Conservation (phyloP, 2,888 invertebrate species). For the Coenonympha arcania region DNA sequence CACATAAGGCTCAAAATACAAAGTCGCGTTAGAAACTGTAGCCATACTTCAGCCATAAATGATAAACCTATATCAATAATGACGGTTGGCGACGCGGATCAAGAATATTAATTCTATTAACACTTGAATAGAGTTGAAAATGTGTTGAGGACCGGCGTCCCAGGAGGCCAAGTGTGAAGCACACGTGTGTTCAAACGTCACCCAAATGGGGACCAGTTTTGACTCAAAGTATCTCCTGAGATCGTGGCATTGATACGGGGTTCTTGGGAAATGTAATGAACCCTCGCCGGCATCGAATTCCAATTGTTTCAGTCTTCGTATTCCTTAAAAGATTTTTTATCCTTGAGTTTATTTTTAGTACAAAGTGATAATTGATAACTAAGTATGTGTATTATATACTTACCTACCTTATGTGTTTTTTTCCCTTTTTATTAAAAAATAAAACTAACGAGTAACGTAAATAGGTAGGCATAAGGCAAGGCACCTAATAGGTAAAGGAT, state of each 20-base stretch:
- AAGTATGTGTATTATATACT: too few species aligned
- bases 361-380: too few species aligned
- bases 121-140: conserved; percentile 29
- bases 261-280: conserved; percentile 27
- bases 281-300: conserved; percentile 27
- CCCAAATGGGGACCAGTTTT: conserved; percentile 64
- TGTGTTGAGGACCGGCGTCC: conserved; percentile 32
- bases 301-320: conserved; percentile 24
- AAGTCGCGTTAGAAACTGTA: conserved; percentile 35
- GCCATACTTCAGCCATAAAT: conserved; percentile 45
- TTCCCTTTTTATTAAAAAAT: too few species aligned
- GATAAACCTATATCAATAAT: conserved; percentile 41
- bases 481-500: too few species aligned
- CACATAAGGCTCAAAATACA: conserved; percentile 32
- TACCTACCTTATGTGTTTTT: too few species aligned
- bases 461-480: too few species aligned
- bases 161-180: conserved; percentile 49
- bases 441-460: too few species aligned
- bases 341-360: conserved; percentile 2
- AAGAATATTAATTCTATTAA: conserved; percentile 30
- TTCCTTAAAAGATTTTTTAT: background rate
- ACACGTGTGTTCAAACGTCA: conserved; percentile 68
- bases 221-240: conserved; percentile 52
- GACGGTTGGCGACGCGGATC: conserved; percentile 31
- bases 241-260: conserved; percentile 57